Percentiles rank a stretch among this genome's conserved stretches.
Conservation (phyloP, 2,113 vertebrate genomes). For the Apaloderma vittatum region DNA sequence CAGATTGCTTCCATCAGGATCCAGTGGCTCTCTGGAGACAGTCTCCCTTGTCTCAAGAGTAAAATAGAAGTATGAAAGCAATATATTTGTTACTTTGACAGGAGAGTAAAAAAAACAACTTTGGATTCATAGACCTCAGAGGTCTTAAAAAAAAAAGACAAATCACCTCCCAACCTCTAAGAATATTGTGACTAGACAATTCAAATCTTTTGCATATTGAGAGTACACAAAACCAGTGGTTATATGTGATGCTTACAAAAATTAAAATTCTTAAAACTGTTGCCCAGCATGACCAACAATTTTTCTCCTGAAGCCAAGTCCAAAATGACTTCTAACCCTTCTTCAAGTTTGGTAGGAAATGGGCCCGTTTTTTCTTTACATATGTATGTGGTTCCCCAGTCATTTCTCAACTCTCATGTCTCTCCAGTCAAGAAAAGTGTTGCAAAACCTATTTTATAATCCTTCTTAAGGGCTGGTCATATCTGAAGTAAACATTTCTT, state of each 20-base stretch:
- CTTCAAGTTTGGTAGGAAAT: not conserved
- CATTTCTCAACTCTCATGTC: not conserved
- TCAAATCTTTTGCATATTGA: not conserved
- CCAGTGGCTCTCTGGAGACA: not conserved
- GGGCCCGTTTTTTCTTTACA: not conserved
- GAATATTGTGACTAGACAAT: not conserved
- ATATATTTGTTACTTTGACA: not conserved
- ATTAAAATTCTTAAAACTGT: not conserved
- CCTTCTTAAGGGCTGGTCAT: not conserved
- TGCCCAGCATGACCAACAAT: not conserved
- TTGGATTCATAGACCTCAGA: not conserved
- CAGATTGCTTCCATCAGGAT: not conserved
- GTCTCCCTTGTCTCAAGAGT: not conserved
- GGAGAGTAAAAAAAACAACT: not conserved
- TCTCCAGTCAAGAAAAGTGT: not conserved
- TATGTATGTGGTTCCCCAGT: fast-evolving
- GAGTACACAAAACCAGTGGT: not conserved
- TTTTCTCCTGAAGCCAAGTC: not conserved
- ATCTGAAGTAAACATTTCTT: conserved; percentile 17
- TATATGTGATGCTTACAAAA: not conserved
- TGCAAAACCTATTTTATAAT: not conserved
- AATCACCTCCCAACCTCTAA: not conserved
- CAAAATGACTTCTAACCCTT: not conserved
- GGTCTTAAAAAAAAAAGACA: not conserved
- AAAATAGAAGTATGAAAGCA: not conserved